These are phyloP conservation scores for Tachypleus tridentatus DNA, from an alignment of 1,140 invertebrate species.

Conservation along the genomic window DNA sequence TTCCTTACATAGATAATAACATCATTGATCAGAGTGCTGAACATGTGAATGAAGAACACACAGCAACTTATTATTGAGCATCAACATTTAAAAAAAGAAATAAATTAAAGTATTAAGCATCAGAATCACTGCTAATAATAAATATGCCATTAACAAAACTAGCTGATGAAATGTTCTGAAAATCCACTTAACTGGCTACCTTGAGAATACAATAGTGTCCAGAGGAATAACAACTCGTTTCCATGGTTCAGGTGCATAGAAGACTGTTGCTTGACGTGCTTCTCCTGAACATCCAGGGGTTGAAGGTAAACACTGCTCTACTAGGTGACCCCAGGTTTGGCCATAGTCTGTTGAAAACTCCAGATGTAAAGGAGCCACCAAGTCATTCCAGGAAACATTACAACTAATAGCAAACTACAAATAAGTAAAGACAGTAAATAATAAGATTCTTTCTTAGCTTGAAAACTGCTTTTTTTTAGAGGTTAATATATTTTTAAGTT, in stretches of 20 bases:
- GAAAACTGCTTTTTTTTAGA: too few relatives aligned
- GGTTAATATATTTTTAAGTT: too few relatives aligned
- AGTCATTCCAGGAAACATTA: conserved; percentile 19
- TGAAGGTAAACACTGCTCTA: conserved; percentile 24
- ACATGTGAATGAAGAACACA: too few relatives aligned
- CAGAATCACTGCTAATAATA: not conserved
- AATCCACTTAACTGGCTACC: conserved; percentile 23
- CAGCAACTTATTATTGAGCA: not conserved
- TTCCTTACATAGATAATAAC: too few relatives aligned
- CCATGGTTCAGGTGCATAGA: conserved; percentile 29
- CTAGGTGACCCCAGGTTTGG: conserved; percentile 32
- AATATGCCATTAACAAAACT: not conserved
- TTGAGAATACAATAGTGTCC: conserved; percentile 30
- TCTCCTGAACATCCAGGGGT: conserved; percentile 30
- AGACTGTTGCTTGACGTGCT: conserved; percentile 26
- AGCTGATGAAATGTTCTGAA: not conserved
- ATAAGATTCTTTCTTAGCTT: too few relatives aligned
- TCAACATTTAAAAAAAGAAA: not conserved
- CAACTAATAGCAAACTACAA: conserved; percentile 15
- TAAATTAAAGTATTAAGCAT: not conserved
- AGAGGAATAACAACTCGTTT: conserved; percentile 31
- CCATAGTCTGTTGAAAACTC: conserved; percentile 37
- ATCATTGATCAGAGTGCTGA: too few relatives aligned
- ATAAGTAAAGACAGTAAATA: not conserved
- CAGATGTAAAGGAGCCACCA: conserved; percentile 27